Evolutionary conservation across 2,888 invertebrate genomes (phyloP), one percentile per base, ranked within the genome.

Genomic region (Oxycera nigricornis): DNA sequence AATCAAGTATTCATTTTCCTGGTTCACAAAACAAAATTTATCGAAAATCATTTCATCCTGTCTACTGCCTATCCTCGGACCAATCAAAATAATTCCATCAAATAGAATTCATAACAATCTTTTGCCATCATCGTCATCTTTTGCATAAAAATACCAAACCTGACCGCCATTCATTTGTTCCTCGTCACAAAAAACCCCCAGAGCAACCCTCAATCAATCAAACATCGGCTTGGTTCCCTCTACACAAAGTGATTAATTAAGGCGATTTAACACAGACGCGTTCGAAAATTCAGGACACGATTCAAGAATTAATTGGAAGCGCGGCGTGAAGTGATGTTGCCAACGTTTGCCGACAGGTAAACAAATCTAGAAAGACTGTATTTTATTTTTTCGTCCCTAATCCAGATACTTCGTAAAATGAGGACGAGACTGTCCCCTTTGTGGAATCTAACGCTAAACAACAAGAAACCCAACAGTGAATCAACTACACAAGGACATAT

Each of bases 181-280:
- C 24, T 55, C 24, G 11, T 24, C 17, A 22, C 55, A 1, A 55
- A 55, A 17, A 11, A 55, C 20, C 55, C 61, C 39, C 14, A 39
- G 41, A 65, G 41, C 39, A 39, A n/a, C 24, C 65, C 65, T 35
- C 3, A 65, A 65, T 65, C 65, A 65, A 65, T 65, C 65, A 65
- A 65, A 65, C 14, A 39, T 65, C 65, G 39, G 41, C 65, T 17
- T 17, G 17, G 24, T 46, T n/a, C n/a, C 20, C 20, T 35, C 41
- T 39, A 65, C 31, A 31, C 41, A 28, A 35, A 52, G 31, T 31
- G 70, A 70, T 70, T 70, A 70, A 70, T 70, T 55, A 52, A 30
- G 22, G 22, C 65, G 41, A 65, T 26, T 65, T 65, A 65, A 65
- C 39, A 41, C n/a, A 24, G 65, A 30, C 65, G 39, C 17, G 39